Base-by-base conservation (phyloP, 2,113 vertebrate genomes). In the Aegithalos caudatus region DNA sequence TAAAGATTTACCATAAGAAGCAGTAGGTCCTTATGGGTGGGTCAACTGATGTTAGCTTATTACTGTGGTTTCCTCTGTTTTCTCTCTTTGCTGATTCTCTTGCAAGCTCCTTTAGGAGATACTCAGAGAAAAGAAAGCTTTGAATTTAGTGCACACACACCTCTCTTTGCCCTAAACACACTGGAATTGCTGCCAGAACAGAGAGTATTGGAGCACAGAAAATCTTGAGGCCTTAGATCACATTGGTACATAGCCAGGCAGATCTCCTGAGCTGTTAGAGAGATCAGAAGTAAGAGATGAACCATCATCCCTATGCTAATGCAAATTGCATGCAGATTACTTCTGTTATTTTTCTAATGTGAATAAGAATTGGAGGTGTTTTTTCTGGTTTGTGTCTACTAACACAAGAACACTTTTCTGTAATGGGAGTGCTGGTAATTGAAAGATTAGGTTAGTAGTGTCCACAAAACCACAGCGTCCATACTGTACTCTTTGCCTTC, bases 281-380 rank as follows among this genome's bases (percentile, higher is more conserved):
- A 29, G 33, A 86, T 85, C 82, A 77, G 35, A 87, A 85, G 12
- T 17, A 50, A 78, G 45, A 87, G 56, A 51, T 77, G 40, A 93
- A 27, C 35, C 0, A 1, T 77, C 51, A 77, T 48, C 27, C 58
- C 60, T 23, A 12, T 57, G 11, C 54, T 88, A 45, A 86, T 66
- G 61, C 65, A 84, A 78, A 81, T 24, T 81, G 19, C 38, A 47
- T 66, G 51, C 47, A 88, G 56, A 58, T 90, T 54, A 22, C 33
- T 81, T 78, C 31, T 84, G 17, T 84, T 89, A 33, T 48, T 53
- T 78, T 53, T 81, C 48, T 60, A 40, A 66, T 27, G 29, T 42
- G 51, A 61, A 4, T 57, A 45, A n/a, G 29, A 88, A 48, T 58
- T 44, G 38, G 50, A 91, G 45, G 3, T 2, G 1, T 22, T 58